These are phyloP conservation scores for Brachyrhaphis roseni DNA, from an alignment of 2,797 vertebrate genomes.

Conservation along the genomic window DNA sequence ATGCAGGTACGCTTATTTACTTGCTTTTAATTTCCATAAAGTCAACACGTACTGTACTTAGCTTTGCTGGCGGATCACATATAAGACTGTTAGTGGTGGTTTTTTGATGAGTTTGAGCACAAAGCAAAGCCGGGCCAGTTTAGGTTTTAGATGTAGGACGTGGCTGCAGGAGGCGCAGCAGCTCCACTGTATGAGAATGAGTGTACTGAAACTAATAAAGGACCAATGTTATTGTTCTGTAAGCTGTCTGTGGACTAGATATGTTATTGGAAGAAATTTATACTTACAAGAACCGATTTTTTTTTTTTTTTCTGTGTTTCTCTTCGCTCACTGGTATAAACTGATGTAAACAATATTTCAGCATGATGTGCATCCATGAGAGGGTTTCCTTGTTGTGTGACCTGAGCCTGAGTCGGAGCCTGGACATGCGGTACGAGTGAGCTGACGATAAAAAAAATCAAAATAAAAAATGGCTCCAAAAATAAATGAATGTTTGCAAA, in stretches of 20 bases:
- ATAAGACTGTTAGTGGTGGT: slow-evolving; percentile 63
- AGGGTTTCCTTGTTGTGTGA: slow-evolving; percentile 33
- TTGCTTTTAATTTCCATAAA: slow-evolving; percentile 72
- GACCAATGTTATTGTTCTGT: slow-evolving; percentile 23
- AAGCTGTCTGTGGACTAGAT: slow-evolving; percentile 35
- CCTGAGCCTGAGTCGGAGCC: slow-evolving; percentile 19
- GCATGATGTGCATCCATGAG: slow-evolving; percentile 57
- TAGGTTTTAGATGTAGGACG: slow-evolving; percentile 30
- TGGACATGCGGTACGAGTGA: slow-evolving; percentile 12
- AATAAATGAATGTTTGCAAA: slow-evolving; percentile 1
- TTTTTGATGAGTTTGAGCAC: slow-evolving; percentile 55
- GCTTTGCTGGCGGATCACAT: slow-evolving; percentile 53
- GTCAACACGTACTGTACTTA: slow-evolving; percentile 76
- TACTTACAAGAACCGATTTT: slow-evolving; percentile 35
- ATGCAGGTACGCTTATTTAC: slow-evolving; percentile 13
- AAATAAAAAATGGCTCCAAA: not conserved
- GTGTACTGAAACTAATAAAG: slow-evolving; percentile 29
- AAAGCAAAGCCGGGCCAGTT: slow-evolving; percentile 49
- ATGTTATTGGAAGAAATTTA: slow-evolving; percentile 45
- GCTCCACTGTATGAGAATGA: slow-evolving; percentile 27
- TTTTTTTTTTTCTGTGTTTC: slow-evolving; percentile 30
- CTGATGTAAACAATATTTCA: slow-evolving; percentile 56
- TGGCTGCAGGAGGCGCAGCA: slow-evolving; percentile 10
- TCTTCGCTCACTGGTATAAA: slow-evolving; percentile 58
- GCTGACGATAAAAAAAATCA: not conserved